Conservation (phyloP, 2,888 invertebrate genomes). For the Schizaphis graminum region DNA sequence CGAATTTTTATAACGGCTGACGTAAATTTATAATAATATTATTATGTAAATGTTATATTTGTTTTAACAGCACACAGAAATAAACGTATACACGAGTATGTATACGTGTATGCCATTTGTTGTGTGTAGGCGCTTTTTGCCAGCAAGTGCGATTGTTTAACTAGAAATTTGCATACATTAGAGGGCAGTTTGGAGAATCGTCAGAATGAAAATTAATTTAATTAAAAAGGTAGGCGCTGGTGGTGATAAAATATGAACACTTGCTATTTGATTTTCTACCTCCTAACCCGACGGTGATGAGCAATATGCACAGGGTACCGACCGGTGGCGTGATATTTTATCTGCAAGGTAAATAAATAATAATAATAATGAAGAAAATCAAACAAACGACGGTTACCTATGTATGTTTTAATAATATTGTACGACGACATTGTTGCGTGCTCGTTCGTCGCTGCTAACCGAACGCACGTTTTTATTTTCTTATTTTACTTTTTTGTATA, state of each 20-base stretch:
- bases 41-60: conserved; percentile 52
- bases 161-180: conserved; percentile 43
- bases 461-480: conserved; percentile 16
- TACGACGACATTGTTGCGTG: conserved; percentile 2
- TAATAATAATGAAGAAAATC: not conserved
- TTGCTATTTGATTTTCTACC: conserved; percentile 12
- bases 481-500: not conserved
- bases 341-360: not conserved
- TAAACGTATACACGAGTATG: not conserved
- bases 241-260: not conserved
- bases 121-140: not conserved
- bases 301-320: not conserved
- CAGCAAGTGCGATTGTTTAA: conserved; percentile 42
- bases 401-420: not conserved
- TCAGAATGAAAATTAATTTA: conserved; percentile 32
- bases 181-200: not conserved
- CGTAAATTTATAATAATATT: conserved; percentile 10
- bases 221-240: conserved; percentile 23
- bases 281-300: not conserved
- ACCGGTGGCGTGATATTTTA: not conserved
- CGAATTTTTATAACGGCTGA: not conserved
- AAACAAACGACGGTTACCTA: conserved; percentile 8
- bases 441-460: conserved; percentile 17
- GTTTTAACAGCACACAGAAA: conserved; percentile 39
- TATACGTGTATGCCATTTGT: not conserved